These are phyloP conservation scores for Heliornis fulica DNA, from an alignment of 2,113 vertebrate species.

Conservation along the genomic window DNA sequence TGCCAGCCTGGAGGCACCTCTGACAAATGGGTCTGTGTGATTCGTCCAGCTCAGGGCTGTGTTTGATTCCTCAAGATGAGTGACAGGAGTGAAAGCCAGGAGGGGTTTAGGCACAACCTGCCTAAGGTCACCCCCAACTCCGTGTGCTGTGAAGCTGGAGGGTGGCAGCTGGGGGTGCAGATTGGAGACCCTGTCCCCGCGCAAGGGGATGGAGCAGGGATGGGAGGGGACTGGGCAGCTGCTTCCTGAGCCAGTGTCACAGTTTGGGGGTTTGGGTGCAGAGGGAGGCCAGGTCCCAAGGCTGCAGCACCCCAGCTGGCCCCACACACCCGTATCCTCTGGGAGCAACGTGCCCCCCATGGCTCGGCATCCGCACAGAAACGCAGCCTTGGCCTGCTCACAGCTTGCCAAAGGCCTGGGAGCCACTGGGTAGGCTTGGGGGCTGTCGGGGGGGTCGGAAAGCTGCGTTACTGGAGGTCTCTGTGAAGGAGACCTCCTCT, in stretches of 20 bases:
- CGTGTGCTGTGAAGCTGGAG: no score
- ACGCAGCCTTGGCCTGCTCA: rapidly evolving
- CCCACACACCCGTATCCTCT: rapidly evolving
- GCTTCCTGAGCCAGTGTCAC: rapidly evolving
- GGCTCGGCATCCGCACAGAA: rapidly evolving
- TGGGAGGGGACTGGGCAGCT: not conserved
- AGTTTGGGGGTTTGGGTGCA: not conserved
- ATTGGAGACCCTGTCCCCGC: rapidly evolving
- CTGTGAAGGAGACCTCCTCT: no score
- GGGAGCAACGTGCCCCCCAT: rapidly evolving
- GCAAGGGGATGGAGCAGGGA: rapidly evolving
- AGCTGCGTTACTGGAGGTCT: not conserved
- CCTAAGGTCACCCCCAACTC: no score
- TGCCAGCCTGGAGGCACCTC: not conserved
- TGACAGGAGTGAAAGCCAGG: not conserved
- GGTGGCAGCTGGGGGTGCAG: not conserved
- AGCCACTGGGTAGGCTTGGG: not conserved
- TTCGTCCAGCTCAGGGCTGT: not conserved
- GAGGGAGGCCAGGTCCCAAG: not conserved
- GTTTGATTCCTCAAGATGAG: not conserved
- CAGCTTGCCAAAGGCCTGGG: not conserved
- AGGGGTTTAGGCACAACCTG: not conserved
- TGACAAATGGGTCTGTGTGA: rapidly evolving
- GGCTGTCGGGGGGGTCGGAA: rapidly evolving
- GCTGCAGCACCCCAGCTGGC: not conserved